Percentiles rank a stretch among this genome's conserved stretches.
These are phyloP conservation scores for Drosophila athabasca DNA, from an alignment of 1,140 invertebrate species.

Conservation along the genomic window DNA sequence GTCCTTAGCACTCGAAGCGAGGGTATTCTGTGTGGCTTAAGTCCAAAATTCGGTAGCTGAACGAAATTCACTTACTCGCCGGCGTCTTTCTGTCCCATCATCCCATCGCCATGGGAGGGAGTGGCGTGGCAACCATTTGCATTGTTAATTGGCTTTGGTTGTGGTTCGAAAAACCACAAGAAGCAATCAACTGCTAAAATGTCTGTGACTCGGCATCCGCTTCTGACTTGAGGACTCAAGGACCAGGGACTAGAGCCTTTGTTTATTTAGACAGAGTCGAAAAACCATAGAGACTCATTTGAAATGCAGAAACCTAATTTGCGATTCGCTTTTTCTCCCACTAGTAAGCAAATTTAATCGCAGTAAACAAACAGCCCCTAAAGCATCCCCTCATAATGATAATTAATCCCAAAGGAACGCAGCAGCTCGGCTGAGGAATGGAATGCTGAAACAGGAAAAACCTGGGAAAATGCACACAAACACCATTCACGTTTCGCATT, in stretches of 20 bases:
- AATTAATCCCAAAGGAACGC: slow-evolving; percentile 2
- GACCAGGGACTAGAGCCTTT: neutral
- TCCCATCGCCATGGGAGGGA: neutral
- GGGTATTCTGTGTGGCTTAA: slow-evolving; percentile 11
- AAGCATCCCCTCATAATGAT: neutral
- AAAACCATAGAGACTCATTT: slow-evolving; percentile 45
- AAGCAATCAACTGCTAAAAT: slow-evolving; percentile 48
- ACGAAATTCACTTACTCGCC: slow-evolving; percentile 32
- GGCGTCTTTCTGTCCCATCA: neutral
- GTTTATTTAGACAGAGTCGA: slow-evolving; percentile 40
- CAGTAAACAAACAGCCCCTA: neutral
- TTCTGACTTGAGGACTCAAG: too few species aligned
- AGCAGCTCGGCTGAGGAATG: neutral
- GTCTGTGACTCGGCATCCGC: slow-evolving; percentile 1
- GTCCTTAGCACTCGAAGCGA: slow-evolving; percentile 4
- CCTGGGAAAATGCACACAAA: neutral
- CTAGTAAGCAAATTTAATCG: slow-evolving; percentile 12
- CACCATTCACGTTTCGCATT: neutral
- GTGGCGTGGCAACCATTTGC: slow-evolving; percentile 23
- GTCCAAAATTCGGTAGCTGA: neutral
- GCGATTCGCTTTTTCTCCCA: slow-evolving; percentile 12
- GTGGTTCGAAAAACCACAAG: slow-evolving; percentile 33
- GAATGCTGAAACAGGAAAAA: neutral
- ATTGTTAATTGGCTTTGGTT: slow-evolving; percentile 57
- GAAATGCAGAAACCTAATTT: slow-evolving; percentile 59